Evolutionary conservation across 1,140 invertebrate genomes (phyloP).

Genomic region (Brachionus koreanus): DNA sequence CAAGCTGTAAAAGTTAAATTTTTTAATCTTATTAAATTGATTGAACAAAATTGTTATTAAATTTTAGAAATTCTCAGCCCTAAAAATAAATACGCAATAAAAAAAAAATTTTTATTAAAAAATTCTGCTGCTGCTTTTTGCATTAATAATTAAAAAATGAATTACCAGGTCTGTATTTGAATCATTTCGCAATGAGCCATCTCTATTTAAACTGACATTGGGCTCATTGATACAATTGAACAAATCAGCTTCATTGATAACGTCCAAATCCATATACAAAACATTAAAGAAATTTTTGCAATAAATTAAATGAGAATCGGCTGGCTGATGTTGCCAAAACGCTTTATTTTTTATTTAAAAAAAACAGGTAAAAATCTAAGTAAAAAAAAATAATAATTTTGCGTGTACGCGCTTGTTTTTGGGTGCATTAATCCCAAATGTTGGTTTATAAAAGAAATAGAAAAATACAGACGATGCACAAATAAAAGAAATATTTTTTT

Average conservation of each 20-base stretch:
- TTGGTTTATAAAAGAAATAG: not conserved
- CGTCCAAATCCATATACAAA: slow-evolving; percentile 19
- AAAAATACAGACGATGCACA: not conserved
- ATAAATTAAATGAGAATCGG: not conserved
- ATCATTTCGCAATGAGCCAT: not conserved
- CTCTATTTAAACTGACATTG: not conserved
- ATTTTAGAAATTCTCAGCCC: too few relatives aligned
- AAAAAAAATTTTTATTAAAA: too few relatives aligned
- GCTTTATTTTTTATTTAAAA: not conserved
- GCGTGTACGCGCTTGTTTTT: not conserved
- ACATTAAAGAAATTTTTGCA: not conserved
- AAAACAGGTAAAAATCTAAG: not conserved
- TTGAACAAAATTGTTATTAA: too few relatives aligned
- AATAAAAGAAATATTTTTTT: not conserved
- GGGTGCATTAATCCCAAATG: slow-evolving; percentile 34
- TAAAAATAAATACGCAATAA: too few relatives aligned
- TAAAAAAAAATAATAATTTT: not conserved
- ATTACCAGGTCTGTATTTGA: not conserved
- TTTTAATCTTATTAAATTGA: too few relatives aligned
- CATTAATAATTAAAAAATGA: not conserved
- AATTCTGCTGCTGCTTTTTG: not conserved
- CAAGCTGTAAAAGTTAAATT: too few relatives aligned
- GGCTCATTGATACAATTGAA: slow-evolving; percentile 33
- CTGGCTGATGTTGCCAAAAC: not conserved
- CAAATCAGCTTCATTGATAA: slow-evolving; percentile 10